A percentile compares a stretch with the other conserved stretches of the same genome.
These are phyloP conservation scores for Chydorus sphaericus DNA, from an alignment of 2,888 invertebrate species.

Conservation along the genomic window DNA sequence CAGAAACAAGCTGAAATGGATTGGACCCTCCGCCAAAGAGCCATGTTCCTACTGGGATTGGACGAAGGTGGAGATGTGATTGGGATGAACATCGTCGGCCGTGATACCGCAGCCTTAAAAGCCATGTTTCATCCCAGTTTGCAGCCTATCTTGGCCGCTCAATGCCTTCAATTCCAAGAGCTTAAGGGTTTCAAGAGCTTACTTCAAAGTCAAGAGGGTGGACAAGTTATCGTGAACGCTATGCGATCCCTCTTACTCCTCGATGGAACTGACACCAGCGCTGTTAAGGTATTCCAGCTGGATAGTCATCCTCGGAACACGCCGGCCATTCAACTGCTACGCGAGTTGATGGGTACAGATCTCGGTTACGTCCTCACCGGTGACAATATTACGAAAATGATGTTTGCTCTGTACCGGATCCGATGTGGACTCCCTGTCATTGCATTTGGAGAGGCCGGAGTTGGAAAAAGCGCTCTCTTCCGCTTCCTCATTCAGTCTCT, in stretches of 20 bases:
- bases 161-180: conserved; percentile 4
- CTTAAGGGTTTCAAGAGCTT: conserved; percentile 1
- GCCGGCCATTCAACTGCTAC: background rate
- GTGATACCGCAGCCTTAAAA: conserved; percentile 2
- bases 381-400: conserved; percentile 10
- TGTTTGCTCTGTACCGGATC: conserved; percentile 6
- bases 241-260: conserved; percentile 10
- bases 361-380: conserved; percentile 6
- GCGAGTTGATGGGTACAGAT: background rate
- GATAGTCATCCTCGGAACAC: background rate
- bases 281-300: background rate
- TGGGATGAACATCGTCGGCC: conserved; percentile 4
- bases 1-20: background rate
- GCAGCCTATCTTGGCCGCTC: background rate
- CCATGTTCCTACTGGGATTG: conserved; percentile 4
- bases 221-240: conserved; percentile 2
- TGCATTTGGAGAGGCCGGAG: conserved; percentile 9
- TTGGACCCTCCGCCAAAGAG: conserved; percentile 6
- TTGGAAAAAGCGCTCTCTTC: conserved; percentile 11
- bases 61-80: background rate
- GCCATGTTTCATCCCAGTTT: conserved; percentile 4
- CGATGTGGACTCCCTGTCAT: conserved; percentile 7
- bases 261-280: conserved; percentile 2
- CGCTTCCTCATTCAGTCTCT: conserved; percentile 3
- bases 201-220: background rate